These are phyloP conservation scores for Pseudomugil gertrudae DNA, from an alignment of 2,797 vertebrate genomes.

Conservation along the genomic window DNA sequence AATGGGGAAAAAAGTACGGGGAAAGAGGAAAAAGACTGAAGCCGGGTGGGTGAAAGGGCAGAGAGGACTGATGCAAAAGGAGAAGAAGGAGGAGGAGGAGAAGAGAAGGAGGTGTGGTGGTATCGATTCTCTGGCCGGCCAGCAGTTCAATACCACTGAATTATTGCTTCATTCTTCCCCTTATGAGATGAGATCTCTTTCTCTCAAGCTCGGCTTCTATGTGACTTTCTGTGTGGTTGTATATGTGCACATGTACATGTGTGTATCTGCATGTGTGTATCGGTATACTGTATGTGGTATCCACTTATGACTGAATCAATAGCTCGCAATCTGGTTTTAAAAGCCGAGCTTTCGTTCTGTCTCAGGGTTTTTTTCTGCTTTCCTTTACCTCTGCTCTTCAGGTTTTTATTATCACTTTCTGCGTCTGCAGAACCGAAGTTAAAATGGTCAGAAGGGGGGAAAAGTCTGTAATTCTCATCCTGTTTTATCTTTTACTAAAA, in stretches of 20 bases:
- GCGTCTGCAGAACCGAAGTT: slow-evolving; percentile 8
- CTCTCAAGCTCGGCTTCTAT: slow-evolving; percentile 42
- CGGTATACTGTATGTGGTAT: slow-evolving; percentile 76
- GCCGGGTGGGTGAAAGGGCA: slow-evolving; percentile 39
- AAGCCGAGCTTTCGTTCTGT: slow-evolving; percentile 79
- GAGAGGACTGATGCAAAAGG: slow-evolving; percentile 47
- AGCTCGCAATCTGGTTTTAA: slow-evolving; percentile 93
- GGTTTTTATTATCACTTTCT: slow-evolving; percentile 4
- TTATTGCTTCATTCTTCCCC: slow-evolving; percentile 98
- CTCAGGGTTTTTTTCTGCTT: slow-evolving; percentile 14
- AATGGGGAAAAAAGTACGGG: slow-evolving; percentile 3
- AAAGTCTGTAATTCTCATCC: background rate
- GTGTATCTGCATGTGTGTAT: slow-evolving; percentile 63
- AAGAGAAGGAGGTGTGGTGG: slow-evolving; percentile 67
- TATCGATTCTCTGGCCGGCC: slow-evolving; percentile 92
- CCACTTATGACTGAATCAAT: slow-evolving; percentile 86
- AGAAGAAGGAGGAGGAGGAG: slow-evolving; percentile 35
- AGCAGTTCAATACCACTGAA: slow-evolving; percentile 94
- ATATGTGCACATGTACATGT: slow-evolving; percentile 36
- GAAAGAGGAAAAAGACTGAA: slow-evolving; percentile 6
- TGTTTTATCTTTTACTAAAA: slow-evolving; percentile 23
- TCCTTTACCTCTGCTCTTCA: slow-evolving; percentile 5
- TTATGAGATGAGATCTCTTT: slow-evolving; percentile 90
- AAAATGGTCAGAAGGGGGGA: slow-evolving; percentile 9
- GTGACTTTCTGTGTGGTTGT: slow-evolving; percentile 35